Base-by-base conservation (phyloP, 2,113 vertebrate species). In the cat (Felis catus) region DNA sequence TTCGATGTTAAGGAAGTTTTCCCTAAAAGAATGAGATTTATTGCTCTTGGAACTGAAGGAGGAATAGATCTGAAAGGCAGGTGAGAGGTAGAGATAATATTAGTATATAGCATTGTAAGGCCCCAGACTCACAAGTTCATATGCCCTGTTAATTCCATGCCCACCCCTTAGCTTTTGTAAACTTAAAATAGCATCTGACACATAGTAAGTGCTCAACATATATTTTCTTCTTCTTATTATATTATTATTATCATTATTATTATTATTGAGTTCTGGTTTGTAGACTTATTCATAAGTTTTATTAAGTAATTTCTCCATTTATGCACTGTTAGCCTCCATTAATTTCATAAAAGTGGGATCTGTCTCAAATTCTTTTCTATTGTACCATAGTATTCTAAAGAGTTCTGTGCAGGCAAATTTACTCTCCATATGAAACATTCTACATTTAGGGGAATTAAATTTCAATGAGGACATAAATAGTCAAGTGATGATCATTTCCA, bases 391-490 rank as follows among this genome's bases (percentile, higher is more conserved):
- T 83, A 58, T 79, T 53, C 39, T 27, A 12, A 86, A 70, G 45
- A 89, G 4, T 66, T 14, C 39, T 81, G 3, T 65, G n/a, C 15
- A 93, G 58, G 33, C 16, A 73, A n/a, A 41, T 36, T 89, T 27
- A 41, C 33, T 79, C 45, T 61, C 61, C 29, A 82, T 4, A 21
- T 7, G n/a, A 90, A 70, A 66, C 8, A 45, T 14, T 68, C 0
- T 36, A 31, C 31, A 78, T 85, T 95, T 81, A 51, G 48, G 53
- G 66, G 83, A 88, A 92, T 95, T 76, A 71, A 53, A 96, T 48
- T 48, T 70, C 31, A 53, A 13, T 63, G 27, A 94, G 25, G 9
- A 70, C 1, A 45, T 48, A 55, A 85, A 31, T 16, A 73, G 12
- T 36, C n/a, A 58, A 68, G 15, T 80, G 68, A 91, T 7, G 14